Conservation (phyloP, 2,797 vertebrate species). For the Perodicticus potto region DNA sequence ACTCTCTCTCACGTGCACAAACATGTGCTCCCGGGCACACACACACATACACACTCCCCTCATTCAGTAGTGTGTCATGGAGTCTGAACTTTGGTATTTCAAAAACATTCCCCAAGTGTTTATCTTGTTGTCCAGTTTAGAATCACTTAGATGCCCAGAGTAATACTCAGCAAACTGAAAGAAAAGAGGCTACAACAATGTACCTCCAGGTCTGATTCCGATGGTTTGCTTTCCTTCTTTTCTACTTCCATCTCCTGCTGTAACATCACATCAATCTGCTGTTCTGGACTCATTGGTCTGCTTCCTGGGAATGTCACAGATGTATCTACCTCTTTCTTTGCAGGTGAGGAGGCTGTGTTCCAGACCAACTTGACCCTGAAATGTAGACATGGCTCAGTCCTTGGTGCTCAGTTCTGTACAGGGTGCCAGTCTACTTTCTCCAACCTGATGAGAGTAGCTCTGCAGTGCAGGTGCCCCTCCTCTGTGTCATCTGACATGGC, state of each 20-base stretch:
- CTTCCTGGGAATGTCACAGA: constrained; percentile 70
- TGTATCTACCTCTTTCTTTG: background rate
- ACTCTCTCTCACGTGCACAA: background rate
- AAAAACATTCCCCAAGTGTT: background rate
- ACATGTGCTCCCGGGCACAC: background rate
- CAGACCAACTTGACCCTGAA: constrained; percentile 35
- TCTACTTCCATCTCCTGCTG: constrained; percentile 88
- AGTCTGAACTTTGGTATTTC: background rate
- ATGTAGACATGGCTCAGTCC: background rate
- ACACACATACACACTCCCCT: background rate
- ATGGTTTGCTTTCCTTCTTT: constrained; percentile 85
- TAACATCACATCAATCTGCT: constrained; percentile 92
- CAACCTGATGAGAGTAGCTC: background rate
- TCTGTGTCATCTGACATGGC: background rate
- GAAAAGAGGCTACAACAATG: background rate
- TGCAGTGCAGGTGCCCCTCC: background rate
- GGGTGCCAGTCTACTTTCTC: background rate
- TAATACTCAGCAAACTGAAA: background rate
- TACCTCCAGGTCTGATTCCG: constrained; percentile 91
- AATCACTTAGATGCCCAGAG: background rate
- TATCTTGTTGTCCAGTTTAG: background rate
- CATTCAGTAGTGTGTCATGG: background rate
- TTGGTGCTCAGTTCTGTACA: background rate
- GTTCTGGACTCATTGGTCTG: constrained; percentile 90
- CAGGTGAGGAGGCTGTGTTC: background rate